Base-by-base conservation (phyloP, 1,140 invertebrate genomes). In the Drosophila kohkoa region DNA sequence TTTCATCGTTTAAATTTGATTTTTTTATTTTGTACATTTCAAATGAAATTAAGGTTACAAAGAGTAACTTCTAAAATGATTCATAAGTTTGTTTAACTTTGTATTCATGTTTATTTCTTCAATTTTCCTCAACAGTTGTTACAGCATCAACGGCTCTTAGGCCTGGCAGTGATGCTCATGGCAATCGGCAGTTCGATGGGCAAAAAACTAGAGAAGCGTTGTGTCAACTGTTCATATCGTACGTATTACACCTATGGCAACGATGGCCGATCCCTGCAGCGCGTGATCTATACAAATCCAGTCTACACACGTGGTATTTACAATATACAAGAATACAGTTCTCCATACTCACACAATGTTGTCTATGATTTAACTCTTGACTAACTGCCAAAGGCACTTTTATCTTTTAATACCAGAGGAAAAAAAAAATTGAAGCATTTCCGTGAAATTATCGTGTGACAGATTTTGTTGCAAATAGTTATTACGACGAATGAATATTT, bases 261-360 rank as follows among this genome's bases (percentile, higher is more conserved):
- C 20, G 86, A 89, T 57, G 86, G 86, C 32, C 81, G 86, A 25
- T 20, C 76, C 67, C 68, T 77, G 65, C 82, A 89, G 79, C 78
- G 86, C 46, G 86, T 89, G 32, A 63, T 89, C 74, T 90, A 89
- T 75, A 66, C 64, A 57, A 70, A 89, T 71, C 79, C 81, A 49
- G 72, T 73, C 81, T 89, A 89, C 66, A 89, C 85, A 79, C 85
- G 85, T 63, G 85, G 85, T 89, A 89, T 85, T 89, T 86, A 86
- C 51, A 60, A 63, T 32, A 28, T 43, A 28, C 52, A 48, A 49
- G 7, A 30, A 38, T 41, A 59, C 13, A 54, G 45, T 25, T n/a
- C 28, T 28, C 8, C n/a, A 15, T 5, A 5, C 15, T 5, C 20
- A 20, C 41, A 49, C 45, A 28, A 51, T 51, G 15, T 38, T 28